phyloP scores from a whole-genome alignment of 1,140 invertebrate species.

The Pinna nobilis region DNA sequence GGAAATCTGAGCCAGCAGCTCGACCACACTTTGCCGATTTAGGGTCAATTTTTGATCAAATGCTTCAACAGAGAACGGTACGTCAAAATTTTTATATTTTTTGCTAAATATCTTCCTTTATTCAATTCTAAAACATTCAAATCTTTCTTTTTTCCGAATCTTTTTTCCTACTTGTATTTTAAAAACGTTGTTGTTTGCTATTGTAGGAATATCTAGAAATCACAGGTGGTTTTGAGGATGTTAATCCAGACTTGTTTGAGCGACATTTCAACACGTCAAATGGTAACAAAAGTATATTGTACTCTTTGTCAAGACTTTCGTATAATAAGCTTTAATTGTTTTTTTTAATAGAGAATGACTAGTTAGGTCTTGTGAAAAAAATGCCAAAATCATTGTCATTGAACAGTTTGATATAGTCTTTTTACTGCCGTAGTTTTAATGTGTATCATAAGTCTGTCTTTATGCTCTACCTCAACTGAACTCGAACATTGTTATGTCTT shows the following conservation, averaged over 20 bases:
- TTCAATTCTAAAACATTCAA: neutral
- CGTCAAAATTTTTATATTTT: conserved; percentile 1
- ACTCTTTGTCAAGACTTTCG: too few species aligned
- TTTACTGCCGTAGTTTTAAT: too few species aligned
- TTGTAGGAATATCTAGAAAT: conserved; percentile 44
- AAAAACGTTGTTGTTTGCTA: neutral
- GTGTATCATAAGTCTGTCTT: too few species aligned
- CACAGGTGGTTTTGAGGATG: conserved; percentile 34
- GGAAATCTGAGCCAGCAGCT: conserved; percentile 63
- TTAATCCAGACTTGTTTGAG: conserved; percentile 25
- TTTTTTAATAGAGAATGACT: neutral
- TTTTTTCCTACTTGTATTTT: neutral
- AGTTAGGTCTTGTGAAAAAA: neutral
- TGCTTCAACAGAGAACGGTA: conserved; percentile 65
- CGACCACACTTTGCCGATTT: conserved; percentile 73
- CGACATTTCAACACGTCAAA: neutral
- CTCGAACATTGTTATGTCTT: too few species aligned
- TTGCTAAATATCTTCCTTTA: neutral
- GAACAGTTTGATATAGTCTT: too few species aligned
- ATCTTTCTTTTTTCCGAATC: neutral
- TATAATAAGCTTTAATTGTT: neutral
- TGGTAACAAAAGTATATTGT: neutral
- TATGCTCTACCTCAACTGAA: too few species aligned
- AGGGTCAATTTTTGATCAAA: conserved; percentile 77
- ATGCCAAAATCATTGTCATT: neutral